These are phyloP conservation scores for Gambusia affinis DNA, from an alignment of 2,113 vertebrate species.

Conservation along the genomic window DNA sequence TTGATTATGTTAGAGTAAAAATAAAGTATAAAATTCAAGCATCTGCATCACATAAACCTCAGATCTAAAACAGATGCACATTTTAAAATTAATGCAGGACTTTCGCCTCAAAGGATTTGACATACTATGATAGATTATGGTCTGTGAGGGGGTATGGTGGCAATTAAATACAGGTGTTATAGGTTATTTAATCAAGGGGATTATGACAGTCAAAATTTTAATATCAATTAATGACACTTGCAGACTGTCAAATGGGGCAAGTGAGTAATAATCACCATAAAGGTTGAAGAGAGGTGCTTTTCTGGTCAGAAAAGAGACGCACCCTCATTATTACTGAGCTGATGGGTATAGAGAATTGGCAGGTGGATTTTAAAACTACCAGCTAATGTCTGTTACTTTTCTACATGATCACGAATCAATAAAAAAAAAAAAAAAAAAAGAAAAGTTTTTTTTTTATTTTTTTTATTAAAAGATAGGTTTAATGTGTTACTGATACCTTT, in stretches of 20 bases:
- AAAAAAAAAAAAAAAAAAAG: neutral
- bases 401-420: neutral
- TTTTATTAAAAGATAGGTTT: neutral
- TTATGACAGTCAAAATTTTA: constrained; percentile 32
- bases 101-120: neutral
- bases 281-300: constrained; percentile 12
- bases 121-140: neutral
- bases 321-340: constrained; percentile 27
- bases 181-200: constrained; percentile 10
- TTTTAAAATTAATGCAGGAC: neutral
- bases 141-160: neutral
- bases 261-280: constrained; percentile 18
- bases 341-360: neutral
- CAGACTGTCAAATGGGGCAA: constrained; percentile 12
- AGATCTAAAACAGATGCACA: neutral
- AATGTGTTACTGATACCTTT: neutral
- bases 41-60: neutral
- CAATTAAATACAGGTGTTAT: constrained; percentile 1
- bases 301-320: constrained; percentile 14
- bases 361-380: neutral
- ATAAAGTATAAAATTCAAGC: neutral
- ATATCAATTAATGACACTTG: constrained; percentile 26
- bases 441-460: too few relatives aligned
- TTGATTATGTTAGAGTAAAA: neutral
- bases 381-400: neutral